Evolutionary conservation across 2,797 vertebrate genomes (phyloP), one percentile per base, ranked within the genome.

Genomic region (Allenopithecus nigroviridis): DNA sequence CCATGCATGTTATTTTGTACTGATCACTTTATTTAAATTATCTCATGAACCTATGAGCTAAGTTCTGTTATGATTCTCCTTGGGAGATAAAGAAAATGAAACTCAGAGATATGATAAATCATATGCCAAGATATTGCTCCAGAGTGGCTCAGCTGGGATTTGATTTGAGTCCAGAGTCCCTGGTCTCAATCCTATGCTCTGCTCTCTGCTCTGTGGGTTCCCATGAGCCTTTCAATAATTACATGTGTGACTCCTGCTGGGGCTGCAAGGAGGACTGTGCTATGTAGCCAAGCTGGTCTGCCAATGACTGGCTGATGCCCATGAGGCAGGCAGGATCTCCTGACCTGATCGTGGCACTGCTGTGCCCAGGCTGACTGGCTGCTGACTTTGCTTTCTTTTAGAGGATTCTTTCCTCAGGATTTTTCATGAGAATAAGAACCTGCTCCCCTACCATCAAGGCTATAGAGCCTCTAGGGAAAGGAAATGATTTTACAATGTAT

Each of bases 21-120:
- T 48, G 24, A 48, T 9, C 10, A 70, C 11, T 13, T 61, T 81
- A 33, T 81, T 59, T 83, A 80, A 84, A 70, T 81, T 19, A 16
- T 89, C 48, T 53, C 48, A 53, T 0, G 11, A 83, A 76, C 16
- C 50, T 74, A 46, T 13, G 10, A 41, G 24, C 79, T 55, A n/a
- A 84, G n/a, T 50, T 89, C 55, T 76, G 17, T n/a, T 30, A 50
- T 43, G 26, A 70, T 61, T 78, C 33, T 55, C 33, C 72, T 64
- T 91, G 68, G 64, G 53, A 84, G 2, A 68, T 57, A 17, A 43
- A 93, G 57, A 61, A 96, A 86, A 64, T 48, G 24, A 76, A 36
- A 55, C 33, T 41, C 80, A 81, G 75, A 74, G 3, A 53, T 26
- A 4, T 26, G 55, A 61, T 28, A 36, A 55, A 92, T 87, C 48